Evolutionary conservation across 23 tunicate species (phyloP), one percentile per base, ranked within the genome.

Genomic region (Clavelina lepadiformis): DNA sequence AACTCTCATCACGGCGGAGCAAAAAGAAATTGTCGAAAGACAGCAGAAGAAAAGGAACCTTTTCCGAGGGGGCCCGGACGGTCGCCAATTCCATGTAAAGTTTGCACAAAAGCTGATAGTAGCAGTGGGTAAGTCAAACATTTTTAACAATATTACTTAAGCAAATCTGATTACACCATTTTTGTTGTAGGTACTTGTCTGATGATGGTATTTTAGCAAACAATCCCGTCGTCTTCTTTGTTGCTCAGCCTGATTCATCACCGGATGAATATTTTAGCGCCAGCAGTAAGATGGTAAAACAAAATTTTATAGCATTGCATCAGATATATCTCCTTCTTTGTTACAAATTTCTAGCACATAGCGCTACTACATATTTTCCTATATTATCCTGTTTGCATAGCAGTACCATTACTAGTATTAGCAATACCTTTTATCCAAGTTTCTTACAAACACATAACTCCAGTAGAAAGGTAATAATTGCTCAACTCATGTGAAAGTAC

Each of bases 11-110:
- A 89, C 54, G 89, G 75, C 0, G 97, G 97, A 18, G 97, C 97
- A 25, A 63, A 45, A 19, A 44, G 97, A 28, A 61, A 37, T 56
- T 75, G 81, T 28, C 35, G 46, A 13, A 89, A 89, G 51, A 19
- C 75, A n/a, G 28, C 49, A 1, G 79, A 79, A 3, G 97, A 89
- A 64, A 89, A 81, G 54, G 83, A 89, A 57, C 97, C 97, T 0
- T 81, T 74, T 65, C 97, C 97, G 1, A 38, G 83, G 3, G 97
- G 97, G 5, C 97, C 97, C 1, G 89, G 89, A 27, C 35, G 83
- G 28, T 89, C 97, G n/a, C 97, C 97, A 15, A 89, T 89, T 34
- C 80, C 79, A n/a, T 89, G 97, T 58, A 54, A 34, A 20, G 20
- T 73, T 6, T 89, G 97, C 46, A 31, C 36, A 1, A 56, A 47